Evolutionary conservation across 2,113 vertebrate species (phyloP), one percentile per base, ranked within the genome.

Genomic region (Periophthalmodon schlosseri): DNA sequence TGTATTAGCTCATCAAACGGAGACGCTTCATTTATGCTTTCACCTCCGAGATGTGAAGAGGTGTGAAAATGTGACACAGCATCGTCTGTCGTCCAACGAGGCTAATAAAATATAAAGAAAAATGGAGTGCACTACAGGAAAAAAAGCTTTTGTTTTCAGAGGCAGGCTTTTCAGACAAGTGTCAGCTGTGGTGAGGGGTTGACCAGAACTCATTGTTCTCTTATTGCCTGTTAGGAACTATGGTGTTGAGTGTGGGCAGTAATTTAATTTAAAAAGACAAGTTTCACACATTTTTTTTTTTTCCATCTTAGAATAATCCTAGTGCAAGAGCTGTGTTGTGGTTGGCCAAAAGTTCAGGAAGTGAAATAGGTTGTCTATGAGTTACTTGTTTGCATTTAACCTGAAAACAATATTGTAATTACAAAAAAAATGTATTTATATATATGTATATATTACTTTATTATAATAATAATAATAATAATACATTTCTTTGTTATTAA

Each of bases 121-220:
- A 65, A 65, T 64, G 15, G 15, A 39, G 33, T n/a, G 12, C 1
- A n/a, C 7, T n/a, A 44, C 20, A 44, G n/a, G 34, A 18, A 64
- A 68, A 66, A 74, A 68, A 72, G 80, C 74, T 81, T 85, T 87
- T 77, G 72, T 87, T 85, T 84, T 56, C 63, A 72, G 66, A 50
- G 79, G 80, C 57, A 58, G 58, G 77, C 86, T 87, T 87, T 88
- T 84, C 82, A 90, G 86, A 91, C 74, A 11, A 88, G 82, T 75
- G 78, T 84, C 87, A 84, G 87, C 84, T 89, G 84, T 79, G 84
- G 78, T 79, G 28, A 72, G 18, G 33, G 49, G 74, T 76, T 72
- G 69, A 85, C 81, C 79, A 76, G 24, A 74, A 81, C 69, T 72
- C 77, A 75, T 64, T 44, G 64, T 70, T 78, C 67, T 0, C 15